Evolutionary conservation across 2,797 vertebrate genomes (phyloP), one percentile per base, ranked within the genome.

Genomic region (Cynopterus sphinx): DNA sequence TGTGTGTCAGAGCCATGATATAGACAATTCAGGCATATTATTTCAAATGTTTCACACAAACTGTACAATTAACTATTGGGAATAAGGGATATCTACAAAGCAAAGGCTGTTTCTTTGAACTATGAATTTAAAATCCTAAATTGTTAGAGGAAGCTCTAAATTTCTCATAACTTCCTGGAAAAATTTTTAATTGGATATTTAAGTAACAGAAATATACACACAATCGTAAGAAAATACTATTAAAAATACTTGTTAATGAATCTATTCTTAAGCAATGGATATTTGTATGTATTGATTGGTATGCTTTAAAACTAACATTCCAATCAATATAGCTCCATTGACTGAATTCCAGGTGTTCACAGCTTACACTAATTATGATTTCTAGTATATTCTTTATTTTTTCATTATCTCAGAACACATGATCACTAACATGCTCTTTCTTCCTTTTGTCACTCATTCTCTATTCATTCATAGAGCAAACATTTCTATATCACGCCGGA

Each of bases 111-210:
- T 86, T 90, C 61, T 96, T 91, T 91, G 70, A 96, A 86, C 16
- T 22, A 91, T 39, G 4, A 65, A 78, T 95, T 92, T 74, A 90
- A 95, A 96, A 92, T 92, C 43, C 24, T 79, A 91, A 65, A 53
- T 39, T 92, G 59, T 68, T 61, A 78, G 31, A 90, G 77, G 53
- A 46, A 84, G 15, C 12, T 86, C 53, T 49, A 70, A 91, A 86
- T 91, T 79, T 75, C 65, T 92, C 61, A 49, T 26, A 61, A 86
- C 11, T 91, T 61, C 3, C 28, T 53, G 5, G 41, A 39, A 88
- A 74, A 21, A 6, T 33, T 67, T 91, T 67, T 81, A 63, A 82
- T 6, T 90, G 36, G 33, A 73, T 70, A 92, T 87, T 87, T 61
- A 61, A 95, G 81, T 67, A 75, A 87, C 53, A 92, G 19, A 92